phyloP scores from a whole-genome alignment of 2,797 vertebrate genomes.

The Pelobates cultripes region DNA sequence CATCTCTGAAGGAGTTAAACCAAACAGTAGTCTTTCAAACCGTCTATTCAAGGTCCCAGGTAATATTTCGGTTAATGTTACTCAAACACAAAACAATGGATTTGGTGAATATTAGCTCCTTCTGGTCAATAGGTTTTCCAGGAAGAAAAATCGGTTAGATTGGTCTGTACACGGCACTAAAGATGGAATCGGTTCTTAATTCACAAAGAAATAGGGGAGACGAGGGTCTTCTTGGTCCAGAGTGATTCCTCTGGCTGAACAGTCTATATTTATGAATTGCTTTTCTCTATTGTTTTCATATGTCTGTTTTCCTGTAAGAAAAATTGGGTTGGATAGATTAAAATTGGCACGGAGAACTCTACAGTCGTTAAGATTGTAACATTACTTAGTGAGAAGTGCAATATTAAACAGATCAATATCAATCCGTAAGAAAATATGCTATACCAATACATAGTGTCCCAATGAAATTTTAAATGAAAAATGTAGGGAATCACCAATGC shows the following conservation, averaged over 20 bases:
- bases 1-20: not conserved
- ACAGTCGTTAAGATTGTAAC: too few species aligned
- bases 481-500: too few species aligned
- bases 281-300: slow-evolving; percentile 75
- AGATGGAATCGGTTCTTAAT: not conserved
- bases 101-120: slow-evolving; percentile 10
- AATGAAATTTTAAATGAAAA: too few species aligned
- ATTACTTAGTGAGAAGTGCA: too few species aligned
- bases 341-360: too few species aligned
- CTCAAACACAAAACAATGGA: not conserved
- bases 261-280: slow-evolving; percentile 37
- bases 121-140: not conserved
- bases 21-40: slow-evolving; percentile 7
- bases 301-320: slow-evolving; percentile 70
- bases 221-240: too few species aligned
- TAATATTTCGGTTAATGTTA: not conserved
- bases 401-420: too few species aligned
- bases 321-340: not conserved
- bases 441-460: too few species aligned
- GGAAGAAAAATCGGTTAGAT: slow-evolving; percentile 4
- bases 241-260: not conserved
- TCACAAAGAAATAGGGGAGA: not conserved
- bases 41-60: not conserved
- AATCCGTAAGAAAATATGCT: too few species aligned
- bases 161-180: slow-evolving; percentile 14